A percentile compares a stretch with the other conserved stretches of the same genome.
Conservation (phyloP, 2,113 vertebrate species). For the Pitta sordida region DNA sequence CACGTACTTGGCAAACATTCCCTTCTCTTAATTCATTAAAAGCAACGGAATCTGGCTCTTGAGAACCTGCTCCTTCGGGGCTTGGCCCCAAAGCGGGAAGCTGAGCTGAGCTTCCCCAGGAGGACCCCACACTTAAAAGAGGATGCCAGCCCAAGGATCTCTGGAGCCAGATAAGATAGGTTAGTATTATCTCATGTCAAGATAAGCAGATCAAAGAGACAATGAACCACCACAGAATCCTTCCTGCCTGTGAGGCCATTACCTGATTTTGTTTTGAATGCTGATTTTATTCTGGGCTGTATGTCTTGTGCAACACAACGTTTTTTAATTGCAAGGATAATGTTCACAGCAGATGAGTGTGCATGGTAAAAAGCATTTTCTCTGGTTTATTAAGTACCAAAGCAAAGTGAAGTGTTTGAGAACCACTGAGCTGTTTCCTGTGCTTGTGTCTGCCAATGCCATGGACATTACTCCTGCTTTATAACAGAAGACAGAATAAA, state of each 20-base stretch:
- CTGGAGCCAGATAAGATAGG: background rate
- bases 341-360: background rate
- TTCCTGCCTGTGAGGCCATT: background rate
- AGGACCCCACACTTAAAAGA: background rate
- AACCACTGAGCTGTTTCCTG: background rate
- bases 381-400: background rate
- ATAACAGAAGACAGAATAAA: background rate
- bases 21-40: background rate
- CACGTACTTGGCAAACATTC: background rate
- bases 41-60: background rate
- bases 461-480: background rate
- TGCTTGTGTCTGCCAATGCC: background rate
- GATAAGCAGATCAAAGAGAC: background rate
- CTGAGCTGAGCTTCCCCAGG: background rate
- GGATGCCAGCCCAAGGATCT: background rate
- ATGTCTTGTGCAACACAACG: fast-evolving
- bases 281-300: too few species aligned
- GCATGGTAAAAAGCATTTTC: background rate
- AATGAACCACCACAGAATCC: background rate
- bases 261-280: background rate
- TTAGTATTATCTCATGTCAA: background rate
- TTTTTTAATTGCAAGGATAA: background rate
- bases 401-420: background rate
- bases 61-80: background rate
- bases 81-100: background rate